These are phyloP conservation scores for Oryzias celebensis DNA, from an alignment of 2,113 vertebrate genomes.

Conservation along the genomic window DNA sequence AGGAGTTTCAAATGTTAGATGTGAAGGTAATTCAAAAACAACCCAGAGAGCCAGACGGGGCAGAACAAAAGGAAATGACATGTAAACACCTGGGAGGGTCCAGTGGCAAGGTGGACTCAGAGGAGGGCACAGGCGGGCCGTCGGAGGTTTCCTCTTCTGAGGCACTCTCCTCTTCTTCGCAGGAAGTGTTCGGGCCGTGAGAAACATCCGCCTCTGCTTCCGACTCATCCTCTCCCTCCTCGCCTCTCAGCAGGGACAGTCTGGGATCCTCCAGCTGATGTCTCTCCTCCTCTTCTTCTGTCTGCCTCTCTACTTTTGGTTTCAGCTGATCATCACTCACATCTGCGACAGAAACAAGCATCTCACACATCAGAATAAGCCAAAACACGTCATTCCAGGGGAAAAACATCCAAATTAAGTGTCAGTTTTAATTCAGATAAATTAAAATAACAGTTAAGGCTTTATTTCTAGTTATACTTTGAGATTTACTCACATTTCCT, in stretches of 20 bases:
- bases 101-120: constrained; percentile 37
- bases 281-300: constrained; percentile 14
- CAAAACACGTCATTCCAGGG: background rate
- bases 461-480: too few relatives aligned
- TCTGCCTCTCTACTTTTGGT: constrained; percentile 16
- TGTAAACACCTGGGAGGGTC: constrained; percentile 50
- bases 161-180: constrained; percentile 33
- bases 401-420: too few relatives aligned
- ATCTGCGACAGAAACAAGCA: constrained; percentile 31
- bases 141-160: constrained; percentile 39
- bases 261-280: constrained; percentile 18
- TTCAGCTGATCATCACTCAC: constrained; percentile 21
- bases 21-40: background rate
- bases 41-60: background rate
- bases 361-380: background rate
- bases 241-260: constrained; percentile 16
- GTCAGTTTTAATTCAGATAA: too few relatives aligned
- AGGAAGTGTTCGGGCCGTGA: constrained; percentile 31
- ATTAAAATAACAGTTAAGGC: too few relatives aligned
- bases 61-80: constrained; percentile 17
- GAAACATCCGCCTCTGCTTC: constrained; percentile 44
- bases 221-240: constrained; percentile 34
- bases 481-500: too few relatives aligned
- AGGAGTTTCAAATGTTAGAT: constrained; percentile 12
- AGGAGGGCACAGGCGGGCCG: constrained; percentile 20